Evolutionary conservation across 1,140 invertebrate species (phyloP).

Genomic region (Augochlora pura): DNA sequence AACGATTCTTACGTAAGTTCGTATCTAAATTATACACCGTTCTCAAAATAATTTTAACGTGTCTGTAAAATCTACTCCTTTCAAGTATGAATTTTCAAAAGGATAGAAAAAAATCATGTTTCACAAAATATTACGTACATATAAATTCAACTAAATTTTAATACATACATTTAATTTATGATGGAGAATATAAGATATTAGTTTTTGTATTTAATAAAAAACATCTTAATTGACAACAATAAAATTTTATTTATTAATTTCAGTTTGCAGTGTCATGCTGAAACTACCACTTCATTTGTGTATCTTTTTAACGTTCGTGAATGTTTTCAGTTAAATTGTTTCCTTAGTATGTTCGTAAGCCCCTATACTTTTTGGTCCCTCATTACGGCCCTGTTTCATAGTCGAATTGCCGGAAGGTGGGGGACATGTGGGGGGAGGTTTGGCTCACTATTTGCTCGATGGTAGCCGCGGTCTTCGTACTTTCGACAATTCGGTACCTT

Average conservation of each 20-base stretch:
- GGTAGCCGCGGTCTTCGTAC: constrained; percentile 45
- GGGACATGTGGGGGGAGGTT: constrained; percentile 42
- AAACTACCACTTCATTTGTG: not conserved
- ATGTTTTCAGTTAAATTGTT: not conserved
- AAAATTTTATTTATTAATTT: not conserved
- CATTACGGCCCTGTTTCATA: constrained; percentile 41
- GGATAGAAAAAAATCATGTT: not conserved
- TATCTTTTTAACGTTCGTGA: not conserved
- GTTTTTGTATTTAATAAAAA: too few relatives aligned
- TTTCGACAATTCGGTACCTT: constrained; percentile 40
- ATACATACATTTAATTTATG: not conserved
- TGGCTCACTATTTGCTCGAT: constrained; percentile 49
- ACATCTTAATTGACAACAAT: not conserved
- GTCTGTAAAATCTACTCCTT: not conserved
- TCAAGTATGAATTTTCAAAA: not conserved
- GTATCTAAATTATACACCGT: not conserved
- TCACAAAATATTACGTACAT: not conserved
- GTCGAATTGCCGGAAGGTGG: constrained; percentile 48
- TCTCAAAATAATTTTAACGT: not conserved
- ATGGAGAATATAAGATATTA: not conserved
- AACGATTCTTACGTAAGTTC: not conserved
- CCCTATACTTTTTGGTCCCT: not conserved
- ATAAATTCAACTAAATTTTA: not conserved
- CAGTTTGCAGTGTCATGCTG: not conserved
- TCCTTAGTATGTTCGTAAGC: not conserved